These are phyloP conservation scores for Mesocentrotus franciscanus DNA, from an alignment of 53 echinoderm and acorn worm genomes.

Conservation along the genomic window DNA sequence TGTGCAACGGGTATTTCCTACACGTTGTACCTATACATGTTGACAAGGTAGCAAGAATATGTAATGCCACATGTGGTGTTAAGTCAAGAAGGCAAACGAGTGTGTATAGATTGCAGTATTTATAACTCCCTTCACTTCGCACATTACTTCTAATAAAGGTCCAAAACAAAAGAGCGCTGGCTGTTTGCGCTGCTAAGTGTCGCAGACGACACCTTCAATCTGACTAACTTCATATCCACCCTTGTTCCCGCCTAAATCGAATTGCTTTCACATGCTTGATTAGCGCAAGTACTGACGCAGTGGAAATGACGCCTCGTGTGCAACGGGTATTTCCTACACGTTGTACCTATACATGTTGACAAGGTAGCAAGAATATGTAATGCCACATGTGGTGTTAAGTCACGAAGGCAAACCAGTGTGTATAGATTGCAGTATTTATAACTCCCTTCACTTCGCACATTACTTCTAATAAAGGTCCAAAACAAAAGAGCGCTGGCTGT, in stretches of 20 bases:
- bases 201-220: constrained; percentile 42
- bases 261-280: too few species aligned
- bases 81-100: background rate
- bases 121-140: constrained; percentile 14
- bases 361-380: background rate
- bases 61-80: background rate
- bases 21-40: too few species aligned
- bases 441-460: constrained; percentile 39
- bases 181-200: constrained; percentile 23
- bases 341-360: too few species aligned
- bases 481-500: constrained; percentile 18
- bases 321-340: too few species aligned
- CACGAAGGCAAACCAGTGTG: background rate
- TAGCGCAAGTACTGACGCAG: too few species aligned
- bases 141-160: constrained; percentile 29
- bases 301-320: too few species aligned
- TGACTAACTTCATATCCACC: constrained; percentile 26
- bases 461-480: constrained; percentile 9
- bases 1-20: too few species aligned
- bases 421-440: background rate
- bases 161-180: constrained; percentile 8
- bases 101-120: background rate
- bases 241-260: constrained; percentile 47
- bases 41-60: background rate
- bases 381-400: background rate